A percentile compares a stretch with the other conserved stretches of the same genome.
These are phyloP conservation scores for Ditylenchus dipsaci DNA, from an alignment of 1,140 invertebrate genomes.

Conservation along the genomic window DNA sequence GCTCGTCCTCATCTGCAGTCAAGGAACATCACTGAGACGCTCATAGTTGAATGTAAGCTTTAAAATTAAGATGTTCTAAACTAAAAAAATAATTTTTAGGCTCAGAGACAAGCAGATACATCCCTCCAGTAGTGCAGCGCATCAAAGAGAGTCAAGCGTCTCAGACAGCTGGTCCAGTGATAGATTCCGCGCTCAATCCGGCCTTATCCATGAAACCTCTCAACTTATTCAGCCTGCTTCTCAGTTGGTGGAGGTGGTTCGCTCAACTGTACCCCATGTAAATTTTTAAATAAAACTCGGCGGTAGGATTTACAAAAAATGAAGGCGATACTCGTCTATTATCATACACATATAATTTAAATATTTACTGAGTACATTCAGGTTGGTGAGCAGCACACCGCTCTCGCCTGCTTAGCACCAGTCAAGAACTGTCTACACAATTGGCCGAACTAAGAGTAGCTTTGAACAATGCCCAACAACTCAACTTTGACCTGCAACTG, in stretches of 20 bases:
- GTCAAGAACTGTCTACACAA: conserved; percentile 72
- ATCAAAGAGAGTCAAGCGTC: conserved; percentile 67
- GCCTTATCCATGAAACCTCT: conserved; percentile 49
- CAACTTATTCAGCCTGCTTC: conserved; percentile 63
- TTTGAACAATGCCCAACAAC: conserved; percentile 76
- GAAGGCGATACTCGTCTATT: not conserved
- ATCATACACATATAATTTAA: not conserved
- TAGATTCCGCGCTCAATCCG: conserved; percentile 49
- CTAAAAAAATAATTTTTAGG: no score
- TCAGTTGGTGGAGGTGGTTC: conserved; percentile 69
- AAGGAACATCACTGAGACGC: conserved; percentile 67
- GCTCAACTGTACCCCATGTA: conserved; percentile 74
- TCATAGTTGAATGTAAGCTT: conserved; percentile 70
- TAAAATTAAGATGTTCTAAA: no score
- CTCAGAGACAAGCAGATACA: conserved; percentile 69
- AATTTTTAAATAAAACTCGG: not conserved
- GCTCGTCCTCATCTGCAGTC: conserved; percentile 63
- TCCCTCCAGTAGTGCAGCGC: conserved; percentile 64
- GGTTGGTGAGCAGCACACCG: conserved; percentile 71
- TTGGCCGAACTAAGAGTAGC: conserved; percentile 75
- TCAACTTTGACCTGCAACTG: conserved; percentile 76
- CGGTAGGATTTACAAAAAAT: no score
- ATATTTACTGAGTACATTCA: not conserved
- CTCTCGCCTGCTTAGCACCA: conserved; percentile 70
- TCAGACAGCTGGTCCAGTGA: conserved; percentile 63